Conservation (phyloP, 2,797 vertebrate species). For the Dendrocincla tyrannina region DNA sequence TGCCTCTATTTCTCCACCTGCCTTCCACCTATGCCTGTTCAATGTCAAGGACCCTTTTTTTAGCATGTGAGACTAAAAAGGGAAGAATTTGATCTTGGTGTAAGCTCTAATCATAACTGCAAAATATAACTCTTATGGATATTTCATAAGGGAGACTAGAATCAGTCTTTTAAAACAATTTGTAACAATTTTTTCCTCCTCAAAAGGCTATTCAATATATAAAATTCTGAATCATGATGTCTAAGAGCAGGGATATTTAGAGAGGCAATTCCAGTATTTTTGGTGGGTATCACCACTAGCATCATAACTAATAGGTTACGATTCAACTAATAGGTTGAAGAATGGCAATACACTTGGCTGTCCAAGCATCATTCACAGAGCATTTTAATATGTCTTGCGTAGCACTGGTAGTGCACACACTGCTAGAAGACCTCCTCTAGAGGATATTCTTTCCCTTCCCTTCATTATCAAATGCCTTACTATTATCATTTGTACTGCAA, state of each 20-base stretch:
- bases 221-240: background rate
- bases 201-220: background rate
- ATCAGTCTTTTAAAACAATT: background rate
- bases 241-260: background rate
- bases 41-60: background rate
- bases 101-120: background rate
- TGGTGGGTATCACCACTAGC: background rate
- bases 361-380: background rate
- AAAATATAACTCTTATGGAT: background rate
- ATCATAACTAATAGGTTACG: fast-evolving
- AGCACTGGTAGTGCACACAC: background rate
- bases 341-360: background rate
- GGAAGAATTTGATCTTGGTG: background rate
- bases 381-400: background rate
- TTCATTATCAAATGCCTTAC: background rate
- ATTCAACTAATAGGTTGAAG: background rate
- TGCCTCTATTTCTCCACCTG: background rate
- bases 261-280: background rate
- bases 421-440: background rate
- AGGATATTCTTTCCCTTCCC: background rate
- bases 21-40: background rate
- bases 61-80: background rate
- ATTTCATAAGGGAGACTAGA: background rate
- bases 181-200: background rate
- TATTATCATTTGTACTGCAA: background rate